These are phyloP conservation scores for Scrobipalpa costella DNA, from an alignment of 2,888 invertebrate genomes.

Conservation along the genomic window DNA sequence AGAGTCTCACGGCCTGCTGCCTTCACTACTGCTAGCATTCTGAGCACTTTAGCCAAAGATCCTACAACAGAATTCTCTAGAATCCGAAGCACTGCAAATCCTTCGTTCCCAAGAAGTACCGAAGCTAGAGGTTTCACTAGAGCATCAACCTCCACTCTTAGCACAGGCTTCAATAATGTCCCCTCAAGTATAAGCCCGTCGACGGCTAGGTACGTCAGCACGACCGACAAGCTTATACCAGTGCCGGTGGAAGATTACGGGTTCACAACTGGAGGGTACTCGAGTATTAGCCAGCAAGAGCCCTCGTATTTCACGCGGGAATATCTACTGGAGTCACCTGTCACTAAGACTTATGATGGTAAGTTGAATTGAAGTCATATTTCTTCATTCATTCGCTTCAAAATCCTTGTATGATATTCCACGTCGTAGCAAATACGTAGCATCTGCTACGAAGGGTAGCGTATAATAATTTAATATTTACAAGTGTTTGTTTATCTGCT, in stretches of 20 bases:
- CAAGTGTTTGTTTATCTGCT: too few relatives aligned
- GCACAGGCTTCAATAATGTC: slow-evolving; percentile 3
- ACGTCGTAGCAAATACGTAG: not conserved
- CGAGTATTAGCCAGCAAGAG: slow-evolving; percentile 57
- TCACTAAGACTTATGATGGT: slow-evolving; percentile 74
- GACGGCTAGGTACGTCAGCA: slow-evolving; percentile 44
- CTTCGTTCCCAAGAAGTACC: not conserved
- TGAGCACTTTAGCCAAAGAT: slow-evolving; percentile 14
- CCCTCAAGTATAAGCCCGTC: slow-evolving; percentile 38
- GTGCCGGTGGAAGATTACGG: slow-evolving; percentile 54
- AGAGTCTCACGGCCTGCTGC: slow-evolving; percentile 40
- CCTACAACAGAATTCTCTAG: slow-evolving; percentile 16
- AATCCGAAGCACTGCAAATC: slow-evolving; percentile 9
- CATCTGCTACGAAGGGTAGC: not conserved
- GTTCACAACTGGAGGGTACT: slow-evolving; percentile 45
- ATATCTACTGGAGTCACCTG: slow-evolving; percentile 71
- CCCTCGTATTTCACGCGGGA: slow-evolving; percentile 72
- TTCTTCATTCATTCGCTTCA: slow-evolving; percentile 4
- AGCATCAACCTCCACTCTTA: slow-evolving; percentile 1
- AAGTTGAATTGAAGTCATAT: slow-evolving; percentile 39
- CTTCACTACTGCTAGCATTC: slow-evolving; percentile 31
- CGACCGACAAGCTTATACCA: slow-evolving; percentile 49
- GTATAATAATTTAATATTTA: not conserved
- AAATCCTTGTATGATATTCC: not conserved
- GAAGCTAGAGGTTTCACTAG: slow-evolving; percentile 29